Conservation (phyloP, 2,113 vertebrate species). For the Melanotaenia duboulayi region DNA sequence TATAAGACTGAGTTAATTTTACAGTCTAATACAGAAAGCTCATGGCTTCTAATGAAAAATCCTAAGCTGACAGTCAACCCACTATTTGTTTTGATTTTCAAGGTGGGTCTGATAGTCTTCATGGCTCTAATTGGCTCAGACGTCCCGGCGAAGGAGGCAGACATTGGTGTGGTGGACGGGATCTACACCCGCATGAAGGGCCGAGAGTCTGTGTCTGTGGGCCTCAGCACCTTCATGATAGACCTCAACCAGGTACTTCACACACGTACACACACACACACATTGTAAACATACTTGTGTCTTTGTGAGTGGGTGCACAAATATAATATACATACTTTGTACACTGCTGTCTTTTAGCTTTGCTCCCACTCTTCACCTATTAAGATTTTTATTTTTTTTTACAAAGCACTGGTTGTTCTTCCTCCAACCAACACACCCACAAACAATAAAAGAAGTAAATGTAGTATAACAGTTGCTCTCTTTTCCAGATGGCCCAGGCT, state of each 20-base stretch:
- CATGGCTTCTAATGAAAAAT: background rate
- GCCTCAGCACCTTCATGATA: slow-evolving; percentile 97
- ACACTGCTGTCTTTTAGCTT: slow-evolving; percentile 84
- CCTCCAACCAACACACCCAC: slow-evolving; percentile 72
- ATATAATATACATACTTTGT: slow-evolving; percentile 84
- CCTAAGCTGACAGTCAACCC: background rate
- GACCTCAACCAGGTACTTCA: slow-evolving; percentile 91
- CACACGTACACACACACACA: background rate
- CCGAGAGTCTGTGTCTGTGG: slow-evolving; percentile 93
- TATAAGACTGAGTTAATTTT: background rate
- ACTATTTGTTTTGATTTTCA: slow-evolving; percentile 30
- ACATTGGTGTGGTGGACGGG: slow-evolving; percentile 91
- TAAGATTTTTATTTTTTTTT: slow-evolving; percentile 86
- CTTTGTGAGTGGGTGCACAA: slow-evolving; percentile 73
- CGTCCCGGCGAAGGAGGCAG: slow-evolving; percentile 91
- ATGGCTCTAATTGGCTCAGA: slow-evolving; percentile 97
- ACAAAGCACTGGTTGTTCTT: slow-evolving; percentile 73
- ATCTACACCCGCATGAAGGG: slow-evolving; percentile 96
- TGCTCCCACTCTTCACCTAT: slow-evolving; percentile 88
- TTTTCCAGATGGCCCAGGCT: slow-evolving; percentile 88
- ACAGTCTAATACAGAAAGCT: background rate
- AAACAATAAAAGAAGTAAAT: slow-evolving; percentile 25
- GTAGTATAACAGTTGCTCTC: slow-evolving; percentile 35
- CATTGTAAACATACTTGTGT: background rate
- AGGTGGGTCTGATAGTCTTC: slow-evolving; percentile 95